Evolutionary conservation across 2,888 invertebrate genomes (phyloP).

Genomic region (Hydrotaea cyrtoneurina): DNA sequence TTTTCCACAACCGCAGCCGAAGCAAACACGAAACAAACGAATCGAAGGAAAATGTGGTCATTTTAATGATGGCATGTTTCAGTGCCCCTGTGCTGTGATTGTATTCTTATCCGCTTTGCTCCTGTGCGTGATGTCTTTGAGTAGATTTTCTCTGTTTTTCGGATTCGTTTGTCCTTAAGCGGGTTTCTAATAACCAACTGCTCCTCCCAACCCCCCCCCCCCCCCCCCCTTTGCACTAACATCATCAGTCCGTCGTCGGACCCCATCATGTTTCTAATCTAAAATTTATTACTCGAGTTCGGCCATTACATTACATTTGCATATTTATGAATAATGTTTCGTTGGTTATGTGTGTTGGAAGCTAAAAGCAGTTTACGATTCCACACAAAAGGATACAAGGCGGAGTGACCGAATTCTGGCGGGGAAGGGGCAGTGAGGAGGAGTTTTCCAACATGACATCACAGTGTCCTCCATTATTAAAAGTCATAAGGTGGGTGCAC

Average conservation of each 20-base stretch:
- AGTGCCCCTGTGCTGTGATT: background rate
- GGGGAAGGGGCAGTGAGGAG: constrained; percentile 11
- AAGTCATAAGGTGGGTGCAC: background rate
- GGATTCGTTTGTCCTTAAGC: constrained; percentile 38
- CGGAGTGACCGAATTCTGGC: background rate
- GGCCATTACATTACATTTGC: constrained; percentile 77
- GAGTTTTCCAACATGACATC: constrained; percentile 43
- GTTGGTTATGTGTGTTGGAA: background rate
- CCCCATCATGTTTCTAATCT: constrained; percentile 73
- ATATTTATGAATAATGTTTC: constrained; percentile 78
- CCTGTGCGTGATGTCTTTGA: constrained; percentile 44
- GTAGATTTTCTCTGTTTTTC: constrained; percentile 1
- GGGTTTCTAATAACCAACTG: background rate
- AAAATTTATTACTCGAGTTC: constrained; percentile 76
- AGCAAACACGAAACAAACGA: background rate
- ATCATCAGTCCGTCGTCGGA: constrained; percentile 18
- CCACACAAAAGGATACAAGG: background rate
- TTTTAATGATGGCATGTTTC: constrained; percentile 31
- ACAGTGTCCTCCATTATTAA: constrained; percentile 34
- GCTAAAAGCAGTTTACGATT: background rate
- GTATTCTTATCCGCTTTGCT: constrained; percentile 19
- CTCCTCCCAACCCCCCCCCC: background rate
- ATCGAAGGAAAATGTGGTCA: background rate
- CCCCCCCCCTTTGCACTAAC: background rate
- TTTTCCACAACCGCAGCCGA: background rate